Evolutionary conservation across 2,797 vertebrate species (phyloP), one percentile per base, ranked within the genome.

Genomic region (Aselliscus stoliczkanus): DNA sequence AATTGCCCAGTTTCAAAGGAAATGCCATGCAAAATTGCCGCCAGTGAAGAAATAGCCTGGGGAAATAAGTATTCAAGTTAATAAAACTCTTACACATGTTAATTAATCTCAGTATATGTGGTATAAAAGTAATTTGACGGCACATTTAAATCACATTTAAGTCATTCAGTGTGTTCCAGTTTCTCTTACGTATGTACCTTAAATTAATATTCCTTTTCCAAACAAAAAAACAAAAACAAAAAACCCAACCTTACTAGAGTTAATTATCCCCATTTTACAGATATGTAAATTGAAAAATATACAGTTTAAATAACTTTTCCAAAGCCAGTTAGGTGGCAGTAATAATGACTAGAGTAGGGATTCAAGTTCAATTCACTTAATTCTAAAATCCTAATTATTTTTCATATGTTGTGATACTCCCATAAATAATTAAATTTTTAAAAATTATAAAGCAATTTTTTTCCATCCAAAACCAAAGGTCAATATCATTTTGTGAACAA

Each of bases 351-450:
- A 92, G 0, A 89, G 20, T 77, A 88, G 13, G 23, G 4, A 67
- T 76, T 88, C 27, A 79, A 95, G 72, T 64, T 13, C 18, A 95
- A 42, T 44, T 80, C 4, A 80, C 56, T 82, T 42, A 87, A 87
- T 56, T 77, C 27, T 77, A 93, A 96, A 94, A 81, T 72, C 2
- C 4, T 37, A 47, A n/a, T 85, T 62, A 21, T 80, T 67, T 73
- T 88, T 91, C 52, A 18, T 80, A 69, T 80, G 17, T 17, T 25
- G 54, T 6, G 37, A 47, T 85, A 58, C 39, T 62, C 52, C 11
- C 14, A 62, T 17, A 23, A 72, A 27, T 82, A 67, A 44, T 56
- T 56, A 62, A 76, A 12, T n/a, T 47, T 4, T 31, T 10, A 50
- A 79, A 58, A 65, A 5, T 23, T 82, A 42, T 75, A 39, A 73